Conservation (phyloP, 2,888 invertebrate species). For the Tridacna crocea region DNA sequence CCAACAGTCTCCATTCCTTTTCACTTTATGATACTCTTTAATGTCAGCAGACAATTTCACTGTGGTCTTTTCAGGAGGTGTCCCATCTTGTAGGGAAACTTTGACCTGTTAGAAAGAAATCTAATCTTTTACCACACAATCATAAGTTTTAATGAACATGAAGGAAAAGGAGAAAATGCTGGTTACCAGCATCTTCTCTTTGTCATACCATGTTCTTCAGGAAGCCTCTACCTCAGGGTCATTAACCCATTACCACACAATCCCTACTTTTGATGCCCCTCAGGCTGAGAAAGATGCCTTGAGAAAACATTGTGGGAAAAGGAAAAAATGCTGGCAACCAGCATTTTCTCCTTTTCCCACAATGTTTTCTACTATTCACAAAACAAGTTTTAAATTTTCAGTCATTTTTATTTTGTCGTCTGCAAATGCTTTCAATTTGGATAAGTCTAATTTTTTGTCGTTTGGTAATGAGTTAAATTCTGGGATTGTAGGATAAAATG, state of each 20-base stretch:
- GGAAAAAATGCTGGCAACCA: neutral
- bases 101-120: constrained; percentile 58
- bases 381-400: no score
- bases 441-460: no score
- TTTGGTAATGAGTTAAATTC: no score
- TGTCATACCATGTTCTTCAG: no score
- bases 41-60: constrained; percentile 57
- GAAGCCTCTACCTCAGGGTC: no score
- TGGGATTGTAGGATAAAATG: no score
- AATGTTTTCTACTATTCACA: neutral
- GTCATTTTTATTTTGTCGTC: no score
- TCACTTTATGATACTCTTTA: constrained; percentile 35
- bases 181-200: no score
- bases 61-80: constrained; percentile 47
- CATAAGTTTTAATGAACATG: neutral
- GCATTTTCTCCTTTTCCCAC: neutral
- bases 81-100: constrained; percentile 67
- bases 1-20: neutral
- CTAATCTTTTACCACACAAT: neutral
- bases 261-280: no score
- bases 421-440: no score
- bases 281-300: no score
- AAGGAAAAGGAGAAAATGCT: neutral
- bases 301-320: neutral
- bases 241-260: no score